Base-by-base conservation (phyloP, 1,140 invertebrate genomes). In the Neotoxoptera formosana region DNA sequence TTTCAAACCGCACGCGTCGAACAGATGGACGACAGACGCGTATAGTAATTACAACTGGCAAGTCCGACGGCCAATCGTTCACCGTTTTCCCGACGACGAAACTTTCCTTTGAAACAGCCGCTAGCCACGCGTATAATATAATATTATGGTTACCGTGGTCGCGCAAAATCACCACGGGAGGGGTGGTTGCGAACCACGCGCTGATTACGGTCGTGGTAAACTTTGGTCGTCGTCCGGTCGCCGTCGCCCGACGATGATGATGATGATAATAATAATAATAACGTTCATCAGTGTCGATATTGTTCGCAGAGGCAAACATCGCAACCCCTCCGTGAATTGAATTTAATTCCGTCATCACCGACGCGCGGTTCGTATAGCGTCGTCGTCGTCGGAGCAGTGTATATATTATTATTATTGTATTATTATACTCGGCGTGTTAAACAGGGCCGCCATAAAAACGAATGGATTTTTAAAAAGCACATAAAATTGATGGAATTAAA, bases 171-270 rank as follows among this genome's bases (percentile, higher is more conserved):
- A 25, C 23, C 23, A 76, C n/a, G 41, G 83, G 36, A 11, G 4
- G 83, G 83, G n/a, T 76, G 60, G 41, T 41, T 41, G 41, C 41
- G 41, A 76, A 21, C 36, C 41, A 30, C 45, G 45, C 84, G 45
- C 84, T 87, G 84, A 87, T 87, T 87, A 87, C 84, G 84, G 84
- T 87, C 84, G 84, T 14, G 84, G 84, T 87, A 87, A 87, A 87
- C 84, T 87, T 47, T 17, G 41, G 41, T 30, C 23, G 84, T 87
- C 45, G 84, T 87, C 45, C 84, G 45, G 14, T 30, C 3, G 41
- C 84, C 41, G 45, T 87, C 84, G 45, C n/a, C 25, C 30, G 45
- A 87, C 47, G 30, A 86, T 47, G 30, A 41, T 47, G 30, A 67
- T 76, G 48, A 87, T 45, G 2, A 25, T 53, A 48, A 86, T 86